Percentiles rank a stretch among this genome's conserved stretches.
These are phyloP conservation scores for Lucinisca nassula DNA, from an alignment of 2,888 invertebrate genomes.

Conservation along the genomic window DNA sequence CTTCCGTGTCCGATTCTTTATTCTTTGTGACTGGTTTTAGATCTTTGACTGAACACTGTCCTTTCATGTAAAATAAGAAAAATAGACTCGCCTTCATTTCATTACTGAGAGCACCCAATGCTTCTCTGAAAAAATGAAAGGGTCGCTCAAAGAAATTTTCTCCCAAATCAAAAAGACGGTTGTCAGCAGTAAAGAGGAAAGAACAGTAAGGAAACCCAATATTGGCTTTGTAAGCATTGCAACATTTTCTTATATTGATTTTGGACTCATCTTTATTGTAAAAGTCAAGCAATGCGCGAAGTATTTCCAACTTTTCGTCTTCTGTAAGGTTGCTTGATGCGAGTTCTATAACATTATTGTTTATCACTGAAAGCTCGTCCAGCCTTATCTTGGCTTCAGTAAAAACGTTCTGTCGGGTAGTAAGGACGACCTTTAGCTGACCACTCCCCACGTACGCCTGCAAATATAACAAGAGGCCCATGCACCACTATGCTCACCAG, in stretches of 20 bases:
- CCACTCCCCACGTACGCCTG: background rate
- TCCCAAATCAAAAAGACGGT: background rate
- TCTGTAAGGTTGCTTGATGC: background rate
- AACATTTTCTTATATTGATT: slow-evolving; percentile 3
- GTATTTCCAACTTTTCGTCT: background rate
- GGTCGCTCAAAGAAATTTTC: slow-evolving; percentile 7
- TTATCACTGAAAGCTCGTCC: background rate
- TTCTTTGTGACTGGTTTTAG: background rate
- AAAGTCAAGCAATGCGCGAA: background rate
- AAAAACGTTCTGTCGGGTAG: background rate
- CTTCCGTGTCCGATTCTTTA: background rate
- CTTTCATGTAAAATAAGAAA: slow-evolving; percentile 16
- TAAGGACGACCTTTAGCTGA: background rate
- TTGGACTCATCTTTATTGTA: background rate
- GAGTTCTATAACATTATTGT: background rate
- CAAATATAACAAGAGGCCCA: background rate
- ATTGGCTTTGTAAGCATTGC: background rate
- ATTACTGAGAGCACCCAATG: background rate
- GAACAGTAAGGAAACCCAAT: slow-evolving; percentile 21
- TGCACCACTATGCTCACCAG: too few species aligned
- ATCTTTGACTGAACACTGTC: slow-evolving; percentile 12
- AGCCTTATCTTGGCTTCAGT: background rate
- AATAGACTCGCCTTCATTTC: background rate
- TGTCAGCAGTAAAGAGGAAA: slow-evolving; percentile 11
- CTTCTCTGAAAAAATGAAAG: background rate